Evolutionary conservation across 2,797 vertebrate genomes (phyloP).

Genomic region (Gobionotothen gibberifrons): DNA sequence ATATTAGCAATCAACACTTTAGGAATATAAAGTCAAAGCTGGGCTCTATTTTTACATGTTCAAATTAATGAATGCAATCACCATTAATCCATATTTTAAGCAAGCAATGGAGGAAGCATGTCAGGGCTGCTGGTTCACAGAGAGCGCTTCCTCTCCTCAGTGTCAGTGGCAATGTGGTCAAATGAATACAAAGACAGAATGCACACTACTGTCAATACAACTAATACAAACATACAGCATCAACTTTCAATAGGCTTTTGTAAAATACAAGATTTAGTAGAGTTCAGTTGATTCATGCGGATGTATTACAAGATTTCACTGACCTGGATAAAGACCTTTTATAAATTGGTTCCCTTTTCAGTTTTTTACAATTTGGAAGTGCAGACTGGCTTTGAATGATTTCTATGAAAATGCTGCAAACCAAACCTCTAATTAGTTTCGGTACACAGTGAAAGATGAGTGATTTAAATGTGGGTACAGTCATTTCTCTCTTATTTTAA

Average conservation of each 20-base stretch:
- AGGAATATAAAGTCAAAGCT: background rate
- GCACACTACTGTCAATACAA: background rate
- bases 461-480: background rate
- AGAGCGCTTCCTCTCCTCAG: background rate
- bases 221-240: background rate
- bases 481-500: background rate
- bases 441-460: background rate
- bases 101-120: constrained; percentile 5
- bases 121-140: constrained; percentile 6
- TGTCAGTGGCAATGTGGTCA: background rate
- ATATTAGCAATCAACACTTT: background rate
- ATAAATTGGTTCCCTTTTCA: constrained; percentile 3
- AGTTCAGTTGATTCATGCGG: background rate
- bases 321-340: constrained; percentile 1
- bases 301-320: constrained; percentile 1
- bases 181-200: background rate
- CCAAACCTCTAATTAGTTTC: background rate
- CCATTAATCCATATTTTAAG: background rate
- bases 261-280: background rate
- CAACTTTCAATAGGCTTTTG: background rate
- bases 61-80: constrained; percentile 5
- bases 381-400: background rate
- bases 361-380: background rate
- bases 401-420: background rate
- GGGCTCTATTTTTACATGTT: background rate